Conservation (phyloP, 2,113 vertebrate genomes). For the Saccopteryx bilineata region DNA sequence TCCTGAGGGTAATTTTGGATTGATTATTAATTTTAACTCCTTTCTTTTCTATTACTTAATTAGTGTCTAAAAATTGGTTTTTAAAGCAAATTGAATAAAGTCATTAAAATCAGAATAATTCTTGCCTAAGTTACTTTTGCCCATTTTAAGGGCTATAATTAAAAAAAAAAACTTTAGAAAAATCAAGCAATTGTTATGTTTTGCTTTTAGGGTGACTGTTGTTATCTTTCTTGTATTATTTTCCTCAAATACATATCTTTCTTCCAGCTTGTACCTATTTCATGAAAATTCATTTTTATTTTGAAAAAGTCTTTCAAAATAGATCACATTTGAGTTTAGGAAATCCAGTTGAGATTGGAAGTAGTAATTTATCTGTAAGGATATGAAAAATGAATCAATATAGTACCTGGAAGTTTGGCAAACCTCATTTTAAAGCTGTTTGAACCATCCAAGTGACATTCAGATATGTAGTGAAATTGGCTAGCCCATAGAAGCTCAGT, state of each 20-base stretch:
- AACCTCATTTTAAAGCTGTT: not conserved
- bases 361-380: not conserved
- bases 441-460: not conserved
- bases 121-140: not conserved
- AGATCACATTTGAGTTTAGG: slow-evolving; percentile 32
- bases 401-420: not conserved
- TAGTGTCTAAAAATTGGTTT: not conserved
- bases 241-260: not conserved
- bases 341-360: not conserved
- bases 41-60: not conserved
- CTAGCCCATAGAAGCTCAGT: not conserved
- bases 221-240: not conserved
- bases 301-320: slow-evolving; percentile 13
- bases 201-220: slow-evolving; percentile 9
- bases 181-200: not conserved
- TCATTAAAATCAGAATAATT: slow-evolving; percentile 42
- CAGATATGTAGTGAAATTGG: not conserved
- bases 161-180: not conserved
- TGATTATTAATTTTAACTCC: not conserved
- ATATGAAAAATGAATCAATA: not conserved
- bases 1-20: not conserved
- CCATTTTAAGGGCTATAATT: not conserved
- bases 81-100: not conserved
- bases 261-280: slow-evolving; percentile 8
- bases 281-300: not conserved